phyloP scores from a whole-genome alignment of 2,797 vertebrate genomes.

The Hipposideros larvatus region DNA sequence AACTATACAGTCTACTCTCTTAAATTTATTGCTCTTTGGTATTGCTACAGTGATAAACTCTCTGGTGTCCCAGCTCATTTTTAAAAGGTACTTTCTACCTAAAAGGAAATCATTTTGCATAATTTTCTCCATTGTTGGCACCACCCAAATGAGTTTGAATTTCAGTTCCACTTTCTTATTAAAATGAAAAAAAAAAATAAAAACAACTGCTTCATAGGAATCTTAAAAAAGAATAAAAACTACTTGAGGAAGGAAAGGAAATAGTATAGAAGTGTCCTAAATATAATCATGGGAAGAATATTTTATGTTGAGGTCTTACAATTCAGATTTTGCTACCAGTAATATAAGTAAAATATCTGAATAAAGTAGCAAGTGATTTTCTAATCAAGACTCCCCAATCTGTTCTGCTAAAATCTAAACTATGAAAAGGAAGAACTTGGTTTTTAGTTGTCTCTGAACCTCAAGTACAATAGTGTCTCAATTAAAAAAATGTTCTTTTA shows the following conservation, averaged over 20 bases:
- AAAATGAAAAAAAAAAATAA: constrained; percentile 16
- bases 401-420: constrained; percentile 5
- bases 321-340: neutral
- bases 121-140: constrained; percentile 33
- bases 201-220: neutral
- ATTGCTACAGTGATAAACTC: neutral
- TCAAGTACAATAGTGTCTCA: neutral
- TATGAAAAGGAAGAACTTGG: neutral
- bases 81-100: constrained; percentile 26
- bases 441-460: neutral
- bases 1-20: neutral
- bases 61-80: constrained; percentile 15
- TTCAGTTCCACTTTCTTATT: constrained; percentile 25
- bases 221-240: constrained; percentile 30
- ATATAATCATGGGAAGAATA: neutral
- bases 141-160: neutral
- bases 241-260: constrained; percentile 29
- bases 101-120: constrained; percentile 28
- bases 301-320: constrained; percentile 8
- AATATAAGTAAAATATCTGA: constrained; percentile 1
- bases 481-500: constrained; percentile 61
- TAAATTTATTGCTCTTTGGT: neutral
- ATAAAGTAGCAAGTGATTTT: constrained; percentile 40
- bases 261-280: neutral
- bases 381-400: neutral